Conservation (phyloP, 2,797 vertebrate species). For the Hirundo rustica region DNA sequence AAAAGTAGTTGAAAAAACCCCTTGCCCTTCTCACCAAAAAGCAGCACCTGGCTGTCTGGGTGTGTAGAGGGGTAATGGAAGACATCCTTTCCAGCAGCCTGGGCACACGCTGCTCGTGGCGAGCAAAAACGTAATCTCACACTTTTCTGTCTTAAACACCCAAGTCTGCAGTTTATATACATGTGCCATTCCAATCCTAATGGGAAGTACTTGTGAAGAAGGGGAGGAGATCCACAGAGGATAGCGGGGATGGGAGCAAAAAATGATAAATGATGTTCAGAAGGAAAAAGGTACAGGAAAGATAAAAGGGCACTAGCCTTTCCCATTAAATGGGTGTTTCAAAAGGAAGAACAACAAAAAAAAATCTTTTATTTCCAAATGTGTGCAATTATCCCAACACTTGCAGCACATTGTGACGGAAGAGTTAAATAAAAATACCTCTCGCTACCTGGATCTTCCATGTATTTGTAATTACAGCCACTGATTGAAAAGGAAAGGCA, state of each 20-base stretch:
- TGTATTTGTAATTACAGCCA: background rate
- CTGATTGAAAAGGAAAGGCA: background rate
- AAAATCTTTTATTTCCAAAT: constrained; percentile 24
- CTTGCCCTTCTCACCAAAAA: background rate
- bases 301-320: background rate
- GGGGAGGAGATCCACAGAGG: background rate
- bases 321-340: background rate
- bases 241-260: background rate
- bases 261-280: background rate
- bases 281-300: background rate
- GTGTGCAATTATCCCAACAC: background rate
- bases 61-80: background rate
- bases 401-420: background rate
- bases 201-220: background rate
- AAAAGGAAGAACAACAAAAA: constrained; percentile 3
- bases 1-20: background rate
- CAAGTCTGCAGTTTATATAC: background rate
- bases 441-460: background rate
- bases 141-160: background rate
- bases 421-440: constrained; percentile 14
- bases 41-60: background rate
- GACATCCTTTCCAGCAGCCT: background rate
- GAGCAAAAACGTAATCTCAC: background rate
- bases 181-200: background rate
- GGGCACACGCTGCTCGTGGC: background rate